These are phyloP conservation scores for Oreochromis mossambicus DNA, from an alignment of 2,797 vertebrate genomes.

Conservation along the genomic window DNA sequence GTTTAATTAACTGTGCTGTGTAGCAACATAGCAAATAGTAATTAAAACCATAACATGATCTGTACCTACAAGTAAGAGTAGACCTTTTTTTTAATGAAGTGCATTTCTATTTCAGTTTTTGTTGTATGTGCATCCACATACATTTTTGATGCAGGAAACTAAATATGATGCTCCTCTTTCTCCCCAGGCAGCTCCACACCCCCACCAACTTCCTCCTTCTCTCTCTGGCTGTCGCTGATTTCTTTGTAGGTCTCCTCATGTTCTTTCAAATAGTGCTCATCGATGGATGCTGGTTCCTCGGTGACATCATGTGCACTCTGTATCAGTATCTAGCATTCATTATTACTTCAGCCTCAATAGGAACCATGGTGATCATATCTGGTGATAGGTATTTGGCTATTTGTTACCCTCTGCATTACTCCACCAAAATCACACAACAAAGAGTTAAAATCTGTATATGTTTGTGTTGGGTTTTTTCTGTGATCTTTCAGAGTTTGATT, in stretches of 20 bases:
- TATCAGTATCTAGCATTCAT: background rate
- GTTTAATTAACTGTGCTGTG: background rate
- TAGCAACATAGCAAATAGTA: background rate
- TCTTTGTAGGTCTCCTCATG: background rate
- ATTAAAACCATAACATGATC: background rate
- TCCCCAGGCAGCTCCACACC: background rate
- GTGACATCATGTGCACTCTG: background rate
- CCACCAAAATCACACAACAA: background rate
- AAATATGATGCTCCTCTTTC: background rate
- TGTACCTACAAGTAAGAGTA: background rate
- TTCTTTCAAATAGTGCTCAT: background rate
- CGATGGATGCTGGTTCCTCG: background rate
- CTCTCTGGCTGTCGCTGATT: slow-evolving; percentile 9
- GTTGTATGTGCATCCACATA: background rate
- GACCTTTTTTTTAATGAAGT: background rate
- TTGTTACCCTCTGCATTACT: background rate
- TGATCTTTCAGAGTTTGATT: background rate
- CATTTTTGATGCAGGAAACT: background rate
- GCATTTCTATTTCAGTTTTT: background rate
- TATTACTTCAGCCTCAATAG: slow-evolving; percentile 5
- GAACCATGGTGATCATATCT: slow-evolving; percentile 39
- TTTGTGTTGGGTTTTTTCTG: background rate
- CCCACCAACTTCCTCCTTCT: background rate
- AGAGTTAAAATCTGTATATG: background rate
- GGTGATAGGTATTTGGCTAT: background rate